Percentiles rank a stretch among this genome's conserved stretches.
Conservation (phyloP, 2,113 vertebrate genomes). For the Orthochromis indermauri region DNA sequence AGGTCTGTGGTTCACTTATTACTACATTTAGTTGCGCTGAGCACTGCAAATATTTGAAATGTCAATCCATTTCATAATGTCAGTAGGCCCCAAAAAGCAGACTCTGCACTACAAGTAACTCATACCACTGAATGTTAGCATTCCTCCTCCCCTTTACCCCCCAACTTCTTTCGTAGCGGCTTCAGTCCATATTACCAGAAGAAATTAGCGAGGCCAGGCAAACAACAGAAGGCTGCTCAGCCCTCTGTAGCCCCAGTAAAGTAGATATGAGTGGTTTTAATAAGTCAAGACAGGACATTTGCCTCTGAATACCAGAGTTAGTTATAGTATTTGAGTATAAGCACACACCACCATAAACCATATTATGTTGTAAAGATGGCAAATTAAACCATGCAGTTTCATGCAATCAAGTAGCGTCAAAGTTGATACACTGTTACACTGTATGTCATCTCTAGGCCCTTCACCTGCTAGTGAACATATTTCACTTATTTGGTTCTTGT, state of each 20-base stretch:
- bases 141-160: not conserved
- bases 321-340: not conserved
- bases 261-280: constrained; percentile 41
- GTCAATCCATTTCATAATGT: constrained; percentile 91
- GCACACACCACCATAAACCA: not conserved
- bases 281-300: not conserved
- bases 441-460: not conserved
- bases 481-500: not conserved
- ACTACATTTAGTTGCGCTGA: constrained; percentile 79
- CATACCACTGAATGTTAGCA: constrained; percentile 62
- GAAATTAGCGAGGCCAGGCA: not conserved
- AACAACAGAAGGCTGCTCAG: not conserved
- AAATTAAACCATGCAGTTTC: not conserved
- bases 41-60: constrained; percentile 92
- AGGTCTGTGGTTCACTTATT: constrained; percentile 71
- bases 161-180: not conserved
- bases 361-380: not conserved
- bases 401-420: not conserved
- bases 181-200: not conserved
- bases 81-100: constrained; percentile 78
- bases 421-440: not conserved
- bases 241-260: not conserved
- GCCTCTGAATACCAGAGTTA: not conserved
- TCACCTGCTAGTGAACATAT: not conserved
- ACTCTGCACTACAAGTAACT: constrained; percentile 70